Conservation (phyloP, 2,888 invertebrate genomes). For the Epinotia demarniana region DNA sequence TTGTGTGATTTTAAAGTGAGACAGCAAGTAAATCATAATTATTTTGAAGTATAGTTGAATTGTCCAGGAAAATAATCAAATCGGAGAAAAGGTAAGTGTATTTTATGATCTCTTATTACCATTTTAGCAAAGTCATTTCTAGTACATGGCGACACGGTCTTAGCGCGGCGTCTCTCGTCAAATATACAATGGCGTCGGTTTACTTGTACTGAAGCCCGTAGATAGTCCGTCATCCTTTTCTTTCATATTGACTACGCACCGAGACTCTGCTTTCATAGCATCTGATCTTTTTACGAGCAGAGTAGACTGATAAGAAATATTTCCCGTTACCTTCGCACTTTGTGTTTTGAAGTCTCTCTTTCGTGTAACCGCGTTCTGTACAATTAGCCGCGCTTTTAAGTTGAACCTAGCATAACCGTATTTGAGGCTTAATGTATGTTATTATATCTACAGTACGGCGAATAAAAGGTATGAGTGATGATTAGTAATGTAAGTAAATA, state of each 20-base stretch:
- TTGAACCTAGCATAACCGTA: constrained; percentile 42
- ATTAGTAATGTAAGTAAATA: constrained; percentile 49
- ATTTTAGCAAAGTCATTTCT: constrained; percentile 39
- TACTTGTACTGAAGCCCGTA: constrained; percentile 71
- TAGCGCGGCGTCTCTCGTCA: constrained; percentile 56
- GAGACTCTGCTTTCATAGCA: constrained; percentile 79
- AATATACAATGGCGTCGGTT: constrained; percentile 79
- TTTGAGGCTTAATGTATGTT: constrained; percentile 43
- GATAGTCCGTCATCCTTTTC: constrained; percentile 84
- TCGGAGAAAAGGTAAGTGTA: constrained; percentile 47
- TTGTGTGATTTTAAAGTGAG: constrained; percentile 78
- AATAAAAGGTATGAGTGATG: constrained; percentile 44
- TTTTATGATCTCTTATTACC: constrained; percentile 13
- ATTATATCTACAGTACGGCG: constrained; percentile 43
- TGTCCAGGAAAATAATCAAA: constrained; percentile 42
- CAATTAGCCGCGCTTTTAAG: constrained; percentile 78
- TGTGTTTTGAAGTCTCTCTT: constrained; percentile 77
- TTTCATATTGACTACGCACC: constrained; percentile 81
- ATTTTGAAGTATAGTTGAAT: constrained; percentile 48
- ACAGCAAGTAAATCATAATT: constrained; percentile 73
- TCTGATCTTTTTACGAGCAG: constrained; percentile 82
- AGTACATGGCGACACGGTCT: constrained; percentile 59
- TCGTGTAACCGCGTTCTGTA: constrained; percentile 55
- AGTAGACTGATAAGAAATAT: constrained; percentile 81
- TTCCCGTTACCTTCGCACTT: constrained; percentile 82